Evolutionary conservation across 2,888 invertebrate genomes (phyloP), one percentile per base, ranked within the genome.

Genomic region (Drosophila demipolita): DNA sequence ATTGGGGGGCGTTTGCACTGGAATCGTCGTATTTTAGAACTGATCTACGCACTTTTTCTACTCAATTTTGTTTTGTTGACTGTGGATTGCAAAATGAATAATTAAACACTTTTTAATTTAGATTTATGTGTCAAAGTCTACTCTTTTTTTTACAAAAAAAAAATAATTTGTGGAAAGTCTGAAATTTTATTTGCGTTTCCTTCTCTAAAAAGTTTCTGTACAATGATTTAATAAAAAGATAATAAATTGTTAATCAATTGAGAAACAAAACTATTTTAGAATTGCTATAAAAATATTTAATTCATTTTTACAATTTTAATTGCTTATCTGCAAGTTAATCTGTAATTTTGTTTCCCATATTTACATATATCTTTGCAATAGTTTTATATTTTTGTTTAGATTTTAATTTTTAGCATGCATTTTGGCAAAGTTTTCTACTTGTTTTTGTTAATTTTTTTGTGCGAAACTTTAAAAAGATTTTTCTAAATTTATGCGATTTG

Each of bases 21-120:
- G 42, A 54, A 60, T 66, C 42, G 57, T 62, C 59, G 35, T 66
- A 40, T 63, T 53, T 48, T 29, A 45, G 23, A 63, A 61, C 53
- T 66, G 53, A 53, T 70, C 59, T 68, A 52, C 63, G 73, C 77
- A 71, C 67, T 82, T 76, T 61, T 66, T 70, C 29, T 50, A 35
- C 61, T 62, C 11, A 15, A 57, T 71, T 69, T 60, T n/a, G 49
- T 58, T 45, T 4, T 15, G 45, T 63, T 38, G 50, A 83, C 74
- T 83, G 76, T 66, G 59, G 60, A 58, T 70, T 65, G 58, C 60
- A 26, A 20, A 1, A 2, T 0, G 1, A 66, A 49, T 11, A 49
- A 36, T 35, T 61, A 57, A 40, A 50, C 54, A 54, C 50, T 1
- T 45, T 40, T n/a, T 26, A 23, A 11, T 36, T 32, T n/a, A 4